Evolutionary conservation across 2,888 invertebrate species (phyloP), one percentile per base, ranked within the genome.

Genomic region (Mellilla xanthometata): DNA sequence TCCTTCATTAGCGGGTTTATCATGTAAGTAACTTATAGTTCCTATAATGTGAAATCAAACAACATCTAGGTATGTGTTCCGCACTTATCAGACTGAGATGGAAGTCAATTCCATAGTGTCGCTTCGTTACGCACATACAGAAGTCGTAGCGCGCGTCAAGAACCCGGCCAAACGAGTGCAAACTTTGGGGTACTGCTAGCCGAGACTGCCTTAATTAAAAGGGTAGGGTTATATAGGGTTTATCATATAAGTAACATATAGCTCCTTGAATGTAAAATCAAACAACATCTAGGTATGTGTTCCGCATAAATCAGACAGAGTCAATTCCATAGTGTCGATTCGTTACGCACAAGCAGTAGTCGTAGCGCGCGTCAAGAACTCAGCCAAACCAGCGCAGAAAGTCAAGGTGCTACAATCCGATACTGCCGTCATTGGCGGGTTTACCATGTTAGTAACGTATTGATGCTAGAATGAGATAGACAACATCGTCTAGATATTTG

Each of bases 181-280:
- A 84, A 89, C 30, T 94, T 94, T 76, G 89, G 91, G 32, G 91
- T 94, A 5, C 88, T 94, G 9, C 73, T 94, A 33, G 94, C 94
- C 0, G 93, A 94, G 49, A 91, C 92, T 0, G 94, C 94, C 0
- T 94, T 93, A 71, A 93, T 94, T 57, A 92, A 93, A n/a, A n/a
- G n/a, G n/a, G n/a, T n/a, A n/a, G n/a, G n/a, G n/a, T n/a, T n/a
- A n/a, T n/a, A n/a, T n/a, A 27, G 92, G 92, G 36, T 94, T 19
- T 19, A 19, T 19, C 15, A 19, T 19, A 6, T 19, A 19, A 19
- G 15, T 19, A 1, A 5, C 1, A 1, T 19, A n/a, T n/a, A 4
- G 19, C 19, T 3, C 19, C 3, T 6, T 19, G n/a, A n/a, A n/a
- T n/a, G n/a, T n/a, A n/a, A n/a, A n/a, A n/a, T n/a, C n/a, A n/a